phyloP scores from a whole-genome alignment of 2,888 invertebrate species.

The Pseudolycoriella hygida region DNA sequence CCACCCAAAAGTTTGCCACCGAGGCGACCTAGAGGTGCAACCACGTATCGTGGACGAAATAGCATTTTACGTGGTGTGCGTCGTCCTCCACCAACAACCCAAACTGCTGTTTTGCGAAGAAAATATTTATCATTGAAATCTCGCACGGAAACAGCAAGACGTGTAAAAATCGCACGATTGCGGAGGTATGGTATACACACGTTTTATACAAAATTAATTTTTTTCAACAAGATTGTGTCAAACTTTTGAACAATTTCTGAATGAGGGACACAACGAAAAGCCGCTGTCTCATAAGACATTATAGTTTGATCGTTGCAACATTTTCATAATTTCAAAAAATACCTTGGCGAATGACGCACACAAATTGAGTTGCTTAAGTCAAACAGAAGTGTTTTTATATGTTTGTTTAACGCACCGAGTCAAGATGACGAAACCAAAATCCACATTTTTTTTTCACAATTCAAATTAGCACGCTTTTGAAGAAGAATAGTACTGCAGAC shows the following conservation, averaged over 20 bases:
- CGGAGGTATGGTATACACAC: slow-evolving; percentile 24
- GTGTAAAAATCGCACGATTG: slow-evolving; percentile 26
- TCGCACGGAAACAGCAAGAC: slow-evolving; percentile 27
- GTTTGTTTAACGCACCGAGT: neutral
- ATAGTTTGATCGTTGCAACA: no score
- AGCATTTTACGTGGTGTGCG: slow-evolving; percentile 18
- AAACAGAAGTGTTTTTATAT: neutral
- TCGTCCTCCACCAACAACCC: slow-evolving; percentile 17
- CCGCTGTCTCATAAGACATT: neutral
- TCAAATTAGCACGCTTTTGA: neutral
- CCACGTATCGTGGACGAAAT: slow-evolving; percentile 7
- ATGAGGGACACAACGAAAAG: slow-evolving; percentile 10
- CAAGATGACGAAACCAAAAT: neutral
- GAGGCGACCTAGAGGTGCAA: slow-evolving; percentile 18
- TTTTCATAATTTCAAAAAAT: no score
- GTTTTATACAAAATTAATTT: slow-evolving; percentile 8
- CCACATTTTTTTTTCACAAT: neutral
- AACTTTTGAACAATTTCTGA: no score
- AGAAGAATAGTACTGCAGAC: neutral
- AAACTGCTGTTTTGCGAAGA: slow-evolving; percentile 25
- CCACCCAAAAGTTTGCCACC: slow-evolving; percentile 25
- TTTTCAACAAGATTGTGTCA: slow-evolving; percentile 5
- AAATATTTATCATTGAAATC: slow-evolving; percentile 25
- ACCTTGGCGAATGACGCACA: neutral
- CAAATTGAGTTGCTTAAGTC: neutral